A percentile compares a stretch with the other conserved stretches of the same genome.
phyloP scores from a whole-genome alignment of 2,888 invertebrate genomes.

The Orchestes rusci region DNA sequence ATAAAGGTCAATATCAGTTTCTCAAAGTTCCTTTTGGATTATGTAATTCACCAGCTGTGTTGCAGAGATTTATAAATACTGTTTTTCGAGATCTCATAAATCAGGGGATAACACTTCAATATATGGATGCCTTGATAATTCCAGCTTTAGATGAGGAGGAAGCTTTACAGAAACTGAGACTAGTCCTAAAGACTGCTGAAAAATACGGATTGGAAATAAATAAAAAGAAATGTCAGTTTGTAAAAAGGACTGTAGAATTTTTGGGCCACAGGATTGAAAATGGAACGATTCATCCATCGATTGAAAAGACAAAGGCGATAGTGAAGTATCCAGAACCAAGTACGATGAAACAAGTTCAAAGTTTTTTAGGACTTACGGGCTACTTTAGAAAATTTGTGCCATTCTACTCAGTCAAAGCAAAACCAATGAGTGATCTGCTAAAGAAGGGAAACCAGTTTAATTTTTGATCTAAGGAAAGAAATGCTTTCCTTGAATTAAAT shows the following conservation, averaged over 20 bases:
- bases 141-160: slow-evolving; percentile 27
- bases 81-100: slow-evolving; percentile 29
- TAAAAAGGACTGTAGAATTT: slow-evolving; percentile 28
- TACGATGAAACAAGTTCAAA: slow-evolving; percentile 30
- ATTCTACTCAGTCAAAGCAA: slow-evolving; percentile 32
- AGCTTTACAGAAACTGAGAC: slow-evolving; percentile 9
- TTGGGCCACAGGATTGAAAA: slow-evolving; percentile 26
- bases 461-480: slow-evolving; percentile 16
- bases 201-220: slow-evolving; percentile 32
- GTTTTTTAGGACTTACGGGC: slow-evolving; percentile 35
- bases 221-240: slow-evolving; percentile 38
- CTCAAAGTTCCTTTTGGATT: slow-evolving; percentile 39
- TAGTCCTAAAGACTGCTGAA: slow-evolving; percentile 8
- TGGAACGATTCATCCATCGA: slow-evolving; percentile 25
- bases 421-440: slow-evolving; percentile 33
- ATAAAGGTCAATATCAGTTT: slow-evolving; percentile 39
- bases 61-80: slow-evolving; percentile 7
- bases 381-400: slow-evolving; percentile 37
- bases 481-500: slow-evolving; percentile 24
- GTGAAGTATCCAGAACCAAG: slow-evolving; percentile 30
- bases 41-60: slow-evolving; percentile 23
- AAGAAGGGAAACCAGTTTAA: slow-evolving; percentile 22
- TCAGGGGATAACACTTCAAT: slow-evolving; percentile 13
- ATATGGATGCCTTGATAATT: slow-evolving; percentile 31
- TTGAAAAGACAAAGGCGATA: slow-evolving; percentile 26